These are phyloP conservation scores for Hirundo rustica DNA, from an alignment of 2,797 vertebrate genomes.

Conservation along the genomic window DNA sequence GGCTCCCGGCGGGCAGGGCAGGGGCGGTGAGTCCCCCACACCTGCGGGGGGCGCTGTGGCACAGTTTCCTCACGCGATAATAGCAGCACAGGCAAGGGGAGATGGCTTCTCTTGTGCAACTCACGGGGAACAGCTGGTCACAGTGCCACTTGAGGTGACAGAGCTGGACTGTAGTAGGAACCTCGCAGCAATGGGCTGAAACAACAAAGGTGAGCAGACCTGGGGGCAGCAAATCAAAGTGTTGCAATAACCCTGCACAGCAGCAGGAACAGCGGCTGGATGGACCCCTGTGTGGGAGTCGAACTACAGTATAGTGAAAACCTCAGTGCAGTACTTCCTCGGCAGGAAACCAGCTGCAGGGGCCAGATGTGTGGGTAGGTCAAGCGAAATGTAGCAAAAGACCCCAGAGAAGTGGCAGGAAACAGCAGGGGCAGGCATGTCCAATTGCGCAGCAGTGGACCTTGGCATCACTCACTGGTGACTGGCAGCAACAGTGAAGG, in stretches of 20 bases:
- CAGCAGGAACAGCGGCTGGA: rapidly evolving
- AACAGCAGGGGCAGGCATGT: too few relatives aligned
- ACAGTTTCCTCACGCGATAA: rapidly evolving
- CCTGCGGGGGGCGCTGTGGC: not conserved
- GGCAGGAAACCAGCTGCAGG: rapidly evolving
- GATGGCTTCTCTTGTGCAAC: rapidly evolving
- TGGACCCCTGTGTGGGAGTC: rapidly evolving
- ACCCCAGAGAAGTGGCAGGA: too few relatives aligned
- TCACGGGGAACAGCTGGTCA: not conserved
- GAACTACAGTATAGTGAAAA: not conserved
- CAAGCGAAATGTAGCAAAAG: not conserved
- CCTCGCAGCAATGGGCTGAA: not conserved
- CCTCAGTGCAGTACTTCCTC: not conserved
- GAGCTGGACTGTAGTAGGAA: not conserved
- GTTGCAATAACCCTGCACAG: rapidly evolving
- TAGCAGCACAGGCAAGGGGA: rapidly evolving
- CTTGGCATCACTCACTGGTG: not conserved
- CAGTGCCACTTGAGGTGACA: rapidly evolving
- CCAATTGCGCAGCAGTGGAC: rapidly evolving
- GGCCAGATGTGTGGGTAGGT: rapidly evolving
- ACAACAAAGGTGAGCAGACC: rapidly evolving
- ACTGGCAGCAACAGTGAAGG: not conserved
- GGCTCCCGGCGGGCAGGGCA: rapidly evolving
- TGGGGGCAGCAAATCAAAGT: not conserved
- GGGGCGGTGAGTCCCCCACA: rapidly evolving